Evolutionary conservation across 2,113 vertebrate genomes (phyloP).

Genomic region (Mionectes macconnelli): DNA sequence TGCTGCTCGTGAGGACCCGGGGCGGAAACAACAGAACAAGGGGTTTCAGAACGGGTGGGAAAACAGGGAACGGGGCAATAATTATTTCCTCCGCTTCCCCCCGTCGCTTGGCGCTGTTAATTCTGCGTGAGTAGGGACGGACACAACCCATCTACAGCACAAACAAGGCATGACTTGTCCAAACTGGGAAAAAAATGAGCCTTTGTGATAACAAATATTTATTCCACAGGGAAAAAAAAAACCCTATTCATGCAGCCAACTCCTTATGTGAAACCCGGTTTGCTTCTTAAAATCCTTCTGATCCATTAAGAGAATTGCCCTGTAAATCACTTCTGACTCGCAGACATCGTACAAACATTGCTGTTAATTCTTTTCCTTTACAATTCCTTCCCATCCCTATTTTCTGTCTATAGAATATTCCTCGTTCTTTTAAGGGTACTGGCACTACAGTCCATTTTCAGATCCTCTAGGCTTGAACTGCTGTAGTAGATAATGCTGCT

Average conservation of each 20-base stretch:
- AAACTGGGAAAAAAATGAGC: neutral
- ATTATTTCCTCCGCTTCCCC: neutral
- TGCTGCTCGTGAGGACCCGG: rapidly evolving
- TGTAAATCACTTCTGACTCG: neutral
- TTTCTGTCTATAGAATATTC: neutral
- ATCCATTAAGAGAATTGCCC: neutral
- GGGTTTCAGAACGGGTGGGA: neutral
- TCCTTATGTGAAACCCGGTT: neutral
- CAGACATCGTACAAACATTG: neutral
- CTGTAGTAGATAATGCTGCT: neutral
- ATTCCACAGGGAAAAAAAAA: neutral
- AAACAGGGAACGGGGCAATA: neutral
- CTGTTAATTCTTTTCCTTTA: neutral
- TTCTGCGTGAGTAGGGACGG: neutral
- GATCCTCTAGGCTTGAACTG: neutral
- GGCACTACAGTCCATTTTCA: neutral
- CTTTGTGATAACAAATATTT: neutral
- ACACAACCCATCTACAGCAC: neutral
- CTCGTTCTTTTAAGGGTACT: neutral
- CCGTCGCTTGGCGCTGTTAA: rapidly evolving
- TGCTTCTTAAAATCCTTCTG: neutral
- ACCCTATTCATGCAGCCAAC: neutral
- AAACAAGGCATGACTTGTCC: neutral
- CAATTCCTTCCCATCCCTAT: neutral
- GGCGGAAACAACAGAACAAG: neutral